Evolutionary conservation across 2,797 vertebrate species (phyloP).

Genomic region (Halcyon badia): DNA sequence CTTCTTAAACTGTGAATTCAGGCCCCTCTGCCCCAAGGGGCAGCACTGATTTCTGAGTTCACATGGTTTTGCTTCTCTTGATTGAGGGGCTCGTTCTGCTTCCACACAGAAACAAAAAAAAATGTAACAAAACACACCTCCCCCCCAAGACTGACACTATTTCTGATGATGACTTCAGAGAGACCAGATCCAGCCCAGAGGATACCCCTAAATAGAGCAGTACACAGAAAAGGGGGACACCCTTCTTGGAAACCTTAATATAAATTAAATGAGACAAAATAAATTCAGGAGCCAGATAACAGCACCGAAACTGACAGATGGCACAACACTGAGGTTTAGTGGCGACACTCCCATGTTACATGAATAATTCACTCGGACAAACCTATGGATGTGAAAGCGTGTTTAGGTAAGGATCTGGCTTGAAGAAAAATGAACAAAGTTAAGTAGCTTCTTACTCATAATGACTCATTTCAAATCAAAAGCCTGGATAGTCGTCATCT

Average conservation of each 20-base stretch:
- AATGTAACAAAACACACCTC: background rate
- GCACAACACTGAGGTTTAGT: constrained; percentile 5
- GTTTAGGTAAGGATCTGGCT: background rate
- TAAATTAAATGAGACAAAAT: constrained; percentile 1
- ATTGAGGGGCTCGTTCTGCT: background rate
- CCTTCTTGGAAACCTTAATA: background rate
- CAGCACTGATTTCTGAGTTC: background rate
- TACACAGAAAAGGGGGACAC: background rate
- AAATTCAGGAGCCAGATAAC: constrained; percentile 7
- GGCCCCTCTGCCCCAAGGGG: background rate
- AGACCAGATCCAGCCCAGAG: background rate
- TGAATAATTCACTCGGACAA: constrained; percentile 35
- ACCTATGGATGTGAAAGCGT: background rate
- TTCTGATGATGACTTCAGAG: background rate
- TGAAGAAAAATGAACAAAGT: background rate
- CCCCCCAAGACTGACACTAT: background rate
- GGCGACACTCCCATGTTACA: background rate
- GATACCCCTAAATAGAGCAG: background rate
- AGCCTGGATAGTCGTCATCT: background rate
- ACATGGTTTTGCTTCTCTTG: background rate
- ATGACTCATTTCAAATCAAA: background rate
- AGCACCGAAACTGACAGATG: constrained; percentile 13
- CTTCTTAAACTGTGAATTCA: background rate
- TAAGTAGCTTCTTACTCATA: background rate
- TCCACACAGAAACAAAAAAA: background rate